These are phyloP conservation scores for Agelaius tricolor DNA, from an alignment of 2,113 vertebrate species.

Conservation along the genomic window DNA sequence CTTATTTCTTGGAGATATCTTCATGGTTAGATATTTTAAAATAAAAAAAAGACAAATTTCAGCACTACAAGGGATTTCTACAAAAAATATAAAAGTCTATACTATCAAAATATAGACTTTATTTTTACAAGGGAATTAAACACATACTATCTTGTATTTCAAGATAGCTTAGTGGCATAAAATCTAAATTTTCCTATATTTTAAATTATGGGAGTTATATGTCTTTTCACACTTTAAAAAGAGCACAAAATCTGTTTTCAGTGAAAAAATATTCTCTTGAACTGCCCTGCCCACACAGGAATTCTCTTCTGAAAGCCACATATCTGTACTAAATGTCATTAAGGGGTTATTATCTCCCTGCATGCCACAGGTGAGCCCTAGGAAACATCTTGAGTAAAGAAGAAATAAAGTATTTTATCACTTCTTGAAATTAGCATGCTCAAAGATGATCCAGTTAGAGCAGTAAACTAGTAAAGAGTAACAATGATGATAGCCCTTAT, in stretches of 20 bases:
- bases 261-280: background rate
- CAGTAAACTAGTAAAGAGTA: background rate
- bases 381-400: background rate
- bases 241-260: background rate
- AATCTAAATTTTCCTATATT: background rate
- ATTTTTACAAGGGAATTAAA: background rate
- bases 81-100: background rate
- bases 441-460: background rate
- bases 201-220: background rate
- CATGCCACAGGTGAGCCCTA: background rate
- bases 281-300: fast-evolving
- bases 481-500: background rate
- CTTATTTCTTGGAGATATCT: background rate
- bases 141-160: background rate
- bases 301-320: background rate
- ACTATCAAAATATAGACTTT: background rate
- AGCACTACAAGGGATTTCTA: background rate
- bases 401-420: background rate
- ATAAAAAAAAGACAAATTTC: background rate
- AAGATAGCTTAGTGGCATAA: background rate
- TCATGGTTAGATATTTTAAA: background rate
- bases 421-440: background rate
- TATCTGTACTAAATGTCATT: background rate
- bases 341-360: background rate
- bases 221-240: background rate